Base-by-base conservation (phyloP, 2,888 invertebrate species). In the Rutpela maculata region DNA sequence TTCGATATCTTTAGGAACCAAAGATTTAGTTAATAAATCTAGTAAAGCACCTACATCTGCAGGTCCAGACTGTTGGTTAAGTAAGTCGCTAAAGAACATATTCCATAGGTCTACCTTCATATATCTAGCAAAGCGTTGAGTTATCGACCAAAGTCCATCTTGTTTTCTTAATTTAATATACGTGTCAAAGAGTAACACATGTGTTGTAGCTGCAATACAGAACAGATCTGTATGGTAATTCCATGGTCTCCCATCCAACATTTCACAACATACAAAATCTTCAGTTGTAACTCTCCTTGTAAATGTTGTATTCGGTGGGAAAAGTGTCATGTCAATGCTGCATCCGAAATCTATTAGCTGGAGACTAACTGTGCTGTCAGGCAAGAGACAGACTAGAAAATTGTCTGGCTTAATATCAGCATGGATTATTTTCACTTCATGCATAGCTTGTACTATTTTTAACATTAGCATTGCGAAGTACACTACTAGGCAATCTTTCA, bases 321-420 rank as follows among this genome's bases (percentile, higher is more conserved):
- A 96, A 80, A 96, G 90, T 65, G 93, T 93, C 96, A 98, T 96
- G 88, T 99, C 99, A 88, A 99, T 98, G 82, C 97, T 95, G 86
- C 97, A 95, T 43, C 99, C 99, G 90, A 97, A 97, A 90, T 99
- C 99, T 85, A 98, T 98, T 73, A 99, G 91, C 87, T 96, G 96
- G 84, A 98, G 90, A 35, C 94, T 93, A 57, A 95, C 93, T 74
- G 92, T 91, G 71, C 85, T 85, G 70, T 87, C 86, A 5, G 85
- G 83, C 17, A 81, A 72, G 15, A 86, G 76, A 60, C 86, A 86
- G 26, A 98, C 89, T 81, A 98, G 91, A 89, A 98, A 95, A 90
- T 99, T 99, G 88, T 99, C 99, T 0, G 98, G 97, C 88, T 99
- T 99, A 73, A 99, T 94, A 87, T 99, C 99, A 0, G 96, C 98